A percentile compares a stretch with the other conserved stretches of the same genome.
These are phyloP conservation scores for Bagarius yarrelli DNA, from an alignment of 2,113 vertebrate species.

Conservation along the genomic window DNA sequence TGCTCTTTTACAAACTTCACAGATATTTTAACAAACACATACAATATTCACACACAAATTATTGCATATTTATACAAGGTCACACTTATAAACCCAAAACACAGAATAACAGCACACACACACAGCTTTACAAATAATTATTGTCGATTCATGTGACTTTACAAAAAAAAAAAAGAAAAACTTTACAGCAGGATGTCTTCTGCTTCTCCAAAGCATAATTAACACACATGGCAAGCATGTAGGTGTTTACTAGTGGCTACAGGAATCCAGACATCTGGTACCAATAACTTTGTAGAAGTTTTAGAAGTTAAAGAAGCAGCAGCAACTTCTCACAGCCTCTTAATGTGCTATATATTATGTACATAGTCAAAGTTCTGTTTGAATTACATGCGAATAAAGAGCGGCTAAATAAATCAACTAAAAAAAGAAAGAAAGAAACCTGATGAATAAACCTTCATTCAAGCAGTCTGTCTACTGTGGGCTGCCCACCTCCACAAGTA, in stretches of 20 bases:
- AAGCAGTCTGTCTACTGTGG: too few relatives aligned
- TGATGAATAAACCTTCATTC: too few relatives aligned
- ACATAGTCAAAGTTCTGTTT: slow-evolving; percentile 1
- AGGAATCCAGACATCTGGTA: slow-evolving; percentile 13
- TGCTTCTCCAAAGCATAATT: background rate
- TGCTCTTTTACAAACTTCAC: background rate
- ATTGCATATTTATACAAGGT: background rate
- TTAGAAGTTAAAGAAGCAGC: background rate
- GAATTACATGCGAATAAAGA: slow-evolving; percentile 15
- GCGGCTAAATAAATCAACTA: too few relatives aligned
- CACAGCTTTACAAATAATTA: background rate
- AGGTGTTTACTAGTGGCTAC: background rate
- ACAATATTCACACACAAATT: background rate
- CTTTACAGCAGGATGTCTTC: background rate
- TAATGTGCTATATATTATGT: background rate
- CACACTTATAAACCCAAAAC: background rate
- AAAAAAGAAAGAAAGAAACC: too few relatives aligned
- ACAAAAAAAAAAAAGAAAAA: background rate
- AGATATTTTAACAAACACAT: slow-evolving; percentile 9
- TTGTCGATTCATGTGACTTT: background rate
- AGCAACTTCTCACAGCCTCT: background rate
- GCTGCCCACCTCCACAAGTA: too few relatives aligned
- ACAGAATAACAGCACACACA: background rate
- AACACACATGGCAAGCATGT: background rate
- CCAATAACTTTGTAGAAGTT: background rate